Base-by-base conservation (phyloP, 2,797 vertebrate genomes). In the Helarctos malayanus region DNA sequence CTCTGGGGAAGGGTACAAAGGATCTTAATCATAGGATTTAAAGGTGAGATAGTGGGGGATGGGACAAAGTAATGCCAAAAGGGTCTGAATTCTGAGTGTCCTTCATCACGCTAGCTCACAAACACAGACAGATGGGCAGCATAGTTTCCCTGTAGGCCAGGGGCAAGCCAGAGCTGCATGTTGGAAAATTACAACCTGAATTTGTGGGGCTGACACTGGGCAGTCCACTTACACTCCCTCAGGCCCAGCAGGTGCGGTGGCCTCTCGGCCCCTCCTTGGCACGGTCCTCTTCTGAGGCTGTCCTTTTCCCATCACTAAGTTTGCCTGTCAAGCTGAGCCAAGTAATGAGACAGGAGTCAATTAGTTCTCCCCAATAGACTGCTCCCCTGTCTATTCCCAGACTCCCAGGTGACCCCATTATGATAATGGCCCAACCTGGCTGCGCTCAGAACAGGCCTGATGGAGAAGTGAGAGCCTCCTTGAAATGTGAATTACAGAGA, bases 401-500 rank as follows among this genome's bases (percentile, higher is more conserved):
- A 95, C 97, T 98, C 98, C 98, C 98, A 98, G 98, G 98, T 99
- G 98, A 99, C 98, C 98, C 98, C 98, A 98, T 98, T 98, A 98
- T 98, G 98, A 87, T 98, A 98, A 99, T 98, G 97, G 97, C 32
- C 97, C 96, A 94, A 92, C 71, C 97, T 97, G 81, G 89, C 98
- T 97, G 25, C 96, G 65, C 78, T 94, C 92, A 88, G 87, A 93
- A 94, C 79, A 87, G 96, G 25, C 47, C 80, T 92, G 91, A 87
- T 92, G 91, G 95, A 97, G 85, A 92, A 97, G 85, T 13, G 78
- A 82, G 85, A 85, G 63, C 95, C 88, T 95, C 85, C 96, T 96
- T 97, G 95, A 97, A 96, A 97, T 61, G 85, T 85, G 95, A 94
- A 56, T 95, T 80, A 68, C 54, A 75, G 95, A 84, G 75, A 89